A percentile compares a stretch with the other conserved stretches of the same genome.
These are phyloP conservation scores for Liodrosophila aerea DNA, from an alignment of 2,888 invertebrate genomes.

Conservation along the genomic window DNA sequence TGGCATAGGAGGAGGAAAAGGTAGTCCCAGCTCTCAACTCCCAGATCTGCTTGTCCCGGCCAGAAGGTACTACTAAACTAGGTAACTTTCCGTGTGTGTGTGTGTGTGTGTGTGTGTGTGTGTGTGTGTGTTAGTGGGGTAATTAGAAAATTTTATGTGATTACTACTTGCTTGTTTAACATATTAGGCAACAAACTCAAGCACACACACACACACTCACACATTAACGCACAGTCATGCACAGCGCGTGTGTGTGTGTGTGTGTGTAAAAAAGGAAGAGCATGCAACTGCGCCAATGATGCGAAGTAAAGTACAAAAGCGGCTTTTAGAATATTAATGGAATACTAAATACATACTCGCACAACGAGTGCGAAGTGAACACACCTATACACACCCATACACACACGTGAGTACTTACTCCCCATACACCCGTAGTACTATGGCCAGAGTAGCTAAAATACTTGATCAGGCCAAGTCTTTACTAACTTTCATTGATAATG, in stretches of 20 bases:
- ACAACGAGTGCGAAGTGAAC: constrained; percentile 39
- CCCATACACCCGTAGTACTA: too few relatives aligned
- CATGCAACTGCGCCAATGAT: constrained; percentile 62
- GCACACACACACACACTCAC: constrained; percentile 22
- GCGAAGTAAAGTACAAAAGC: constrained; percentile 72
- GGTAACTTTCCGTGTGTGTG: too few relatives aligned
- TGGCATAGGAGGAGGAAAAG: constrained; percentile 1
- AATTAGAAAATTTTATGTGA: constrained; percentile 79
- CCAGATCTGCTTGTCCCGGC: not conserved
- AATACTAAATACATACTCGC: constrained; percentile 70
- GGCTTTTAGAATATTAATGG: constrained; percentile 80
- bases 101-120: constrained; percentile 41
- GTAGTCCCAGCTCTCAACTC: not conserved
- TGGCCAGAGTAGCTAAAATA: too few relatives aligned
- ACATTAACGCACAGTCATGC: not conserved
- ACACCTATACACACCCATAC: constrained; percentile 11
- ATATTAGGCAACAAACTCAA: constrained; percentile 38
- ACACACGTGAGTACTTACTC: too few relatives aligned
- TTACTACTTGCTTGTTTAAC: constrained; percentile 60
- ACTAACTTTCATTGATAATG: too few relatives aligned
- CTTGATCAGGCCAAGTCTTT: too few relatives aligned
- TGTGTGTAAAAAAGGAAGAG: constrained; percentile 35
- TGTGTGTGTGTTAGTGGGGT: constrained; percentile 52
- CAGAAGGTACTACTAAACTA: not conserved
- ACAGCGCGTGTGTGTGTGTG: not conserved